phyloP scores from a whole-genome alignment of 2,888 invertebrate genomes.

The Rhamnusium bicolor region DNA sequence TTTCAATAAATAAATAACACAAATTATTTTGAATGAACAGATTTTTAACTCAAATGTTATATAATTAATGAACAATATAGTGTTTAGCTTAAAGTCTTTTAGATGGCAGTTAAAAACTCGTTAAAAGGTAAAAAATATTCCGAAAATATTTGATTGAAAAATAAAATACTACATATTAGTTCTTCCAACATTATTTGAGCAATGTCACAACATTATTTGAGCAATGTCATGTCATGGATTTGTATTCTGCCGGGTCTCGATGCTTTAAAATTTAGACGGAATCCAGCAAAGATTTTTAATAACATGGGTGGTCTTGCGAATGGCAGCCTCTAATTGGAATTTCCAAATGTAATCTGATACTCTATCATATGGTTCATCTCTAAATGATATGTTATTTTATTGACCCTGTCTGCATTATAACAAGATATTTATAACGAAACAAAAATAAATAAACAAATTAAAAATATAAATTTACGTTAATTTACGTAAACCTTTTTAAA shows the following conservation, averaged over 20 bases:
- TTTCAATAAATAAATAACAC: too few species aligned
- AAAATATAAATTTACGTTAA: neutral
- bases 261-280: neutral
- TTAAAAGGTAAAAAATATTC: neutral
- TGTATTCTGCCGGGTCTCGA: too few species aligned
- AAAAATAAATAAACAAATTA: neutral
- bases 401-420: neutral
- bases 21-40: too few species aligned
- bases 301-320: slow-evolving; percentile 8
- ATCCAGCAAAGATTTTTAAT: slow-evolving; percentile 6
- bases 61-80: too few species aligned
- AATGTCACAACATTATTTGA: too few species aligned
- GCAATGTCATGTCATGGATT: neutral
- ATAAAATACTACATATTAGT: neutral
- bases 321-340: slow-evolving; percentile 12
- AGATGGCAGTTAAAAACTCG: neutral
- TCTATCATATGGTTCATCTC: neutral
- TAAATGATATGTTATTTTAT: slow-evolving; percentile 18
- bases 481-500: too few species aligned
- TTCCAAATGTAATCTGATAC: neutral
- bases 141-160: neutral
- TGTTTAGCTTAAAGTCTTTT: too few species aligned
- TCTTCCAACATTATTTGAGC: neutral
- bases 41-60: too few species aligned
- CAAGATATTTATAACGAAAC: neutral